phyloP scores from a whole-genome alignment of 2,797 vertebrate genomes.

The Limosa lapponica region DNA sequence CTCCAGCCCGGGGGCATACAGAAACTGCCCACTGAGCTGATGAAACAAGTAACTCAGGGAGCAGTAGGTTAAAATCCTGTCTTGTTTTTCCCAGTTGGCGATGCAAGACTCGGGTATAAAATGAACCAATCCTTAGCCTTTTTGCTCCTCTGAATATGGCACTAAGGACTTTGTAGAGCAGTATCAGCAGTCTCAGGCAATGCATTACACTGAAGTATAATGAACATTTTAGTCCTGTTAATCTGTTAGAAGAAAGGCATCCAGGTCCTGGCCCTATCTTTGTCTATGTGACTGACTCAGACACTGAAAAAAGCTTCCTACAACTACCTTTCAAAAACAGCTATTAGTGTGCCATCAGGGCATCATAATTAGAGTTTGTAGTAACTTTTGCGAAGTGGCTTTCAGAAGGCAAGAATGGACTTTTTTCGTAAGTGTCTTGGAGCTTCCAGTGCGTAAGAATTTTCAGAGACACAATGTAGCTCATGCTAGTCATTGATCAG shows the following conservation, averaged over 20 bases:
- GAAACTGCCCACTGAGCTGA: neutral
- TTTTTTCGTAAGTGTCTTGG: neutral
- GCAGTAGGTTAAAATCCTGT: neutral
- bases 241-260: neutral
- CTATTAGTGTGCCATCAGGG: neutral
- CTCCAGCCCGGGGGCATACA: neutral
- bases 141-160: neutral
- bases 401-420: neutral
- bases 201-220: neutral
- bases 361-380: neutral
- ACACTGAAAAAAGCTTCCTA: neutral
- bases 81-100: neutral
- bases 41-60: neutral
- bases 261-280: neutral
- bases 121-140: neutral
- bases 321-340: neutral
- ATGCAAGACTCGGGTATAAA: neutral
- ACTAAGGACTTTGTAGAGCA: neutral
- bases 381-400: neutral
- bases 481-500: neutral
- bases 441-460: rapidly evolving
- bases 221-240: neutral
- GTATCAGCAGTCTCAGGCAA: neutral
- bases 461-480: neutral
- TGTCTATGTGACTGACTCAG: neutral